phyloP scores from a whole-genome alignment of 2,888 invertebrate genomes.

The Caradrina clavipalpis region DNA sequence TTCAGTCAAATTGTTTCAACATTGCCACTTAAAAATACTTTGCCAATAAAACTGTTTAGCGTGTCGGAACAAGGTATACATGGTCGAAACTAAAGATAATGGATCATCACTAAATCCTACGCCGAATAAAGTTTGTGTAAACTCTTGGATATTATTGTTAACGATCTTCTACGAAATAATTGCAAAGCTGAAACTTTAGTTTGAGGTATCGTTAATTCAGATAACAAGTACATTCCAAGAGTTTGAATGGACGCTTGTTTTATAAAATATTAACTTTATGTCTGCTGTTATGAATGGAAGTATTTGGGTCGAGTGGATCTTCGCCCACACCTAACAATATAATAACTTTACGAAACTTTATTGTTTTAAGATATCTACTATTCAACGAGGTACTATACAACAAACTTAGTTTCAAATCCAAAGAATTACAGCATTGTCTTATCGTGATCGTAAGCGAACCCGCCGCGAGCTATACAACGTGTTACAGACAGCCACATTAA shows the following conservation, averaged over 20 bases:
- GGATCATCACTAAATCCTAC: constrained; percentile 11
- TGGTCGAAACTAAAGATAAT: constrained; percentile 16
- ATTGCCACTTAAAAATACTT: constrained; percentile 1
- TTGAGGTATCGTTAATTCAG: constrained; percentile 19
- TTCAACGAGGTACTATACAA: background rate
- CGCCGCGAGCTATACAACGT: background rate
- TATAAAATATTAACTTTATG: constrained; percentile 46
- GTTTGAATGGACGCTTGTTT: constrained; percentile 14
- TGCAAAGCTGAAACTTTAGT: constrained; percentile 25
- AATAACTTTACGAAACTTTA: constrained; percentile 21
- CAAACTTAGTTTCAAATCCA: constrained; percentile 11
- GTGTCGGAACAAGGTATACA: constrained; percentile 12
- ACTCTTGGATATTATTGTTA: constrained; percentile 14
- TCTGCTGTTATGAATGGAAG: constrained; percentile 29
- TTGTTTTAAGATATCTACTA: constrained; percentile 19
- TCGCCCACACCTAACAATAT: constrained; percentile 33
- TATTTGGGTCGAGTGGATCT: constrained; percentile 11
- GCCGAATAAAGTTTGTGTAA: constrained; percentile 23
- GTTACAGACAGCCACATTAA: no score
- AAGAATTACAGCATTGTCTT: background rate
- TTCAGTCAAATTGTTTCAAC: background rate
- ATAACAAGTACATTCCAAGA: constrained; percentile 15
- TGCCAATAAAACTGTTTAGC: constrained; percentile 9
- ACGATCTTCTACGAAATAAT: constrained; percentile 14
- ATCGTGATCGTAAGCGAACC: background rate